Conservation (phyloP, 2,888 invertebrate species). For the Gandaritis pyraliata region DNA sequence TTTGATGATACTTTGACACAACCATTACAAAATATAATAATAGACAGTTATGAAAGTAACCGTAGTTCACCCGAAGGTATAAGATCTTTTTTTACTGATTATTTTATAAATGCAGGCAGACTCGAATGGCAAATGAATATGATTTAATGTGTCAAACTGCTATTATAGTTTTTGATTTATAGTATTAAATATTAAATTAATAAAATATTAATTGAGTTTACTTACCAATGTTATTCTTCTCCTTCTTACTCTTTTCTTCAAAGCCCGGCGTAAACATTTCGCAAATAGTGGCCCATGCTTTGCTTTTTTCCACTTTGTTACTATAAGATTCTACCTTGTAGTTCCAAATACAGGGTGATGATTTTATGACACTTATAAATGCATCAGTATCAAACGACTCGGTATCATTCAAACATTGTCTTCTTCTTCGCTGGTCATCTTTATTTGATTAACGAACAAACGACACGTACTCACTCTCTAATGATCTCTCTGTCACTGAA, state of each 20-base stretch:
- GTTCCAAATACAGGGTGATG: conserved; percentile 22
- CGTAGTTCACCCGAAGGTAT: conserved; percentile 16
- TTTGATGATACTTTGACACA: conserved; percentile 18
- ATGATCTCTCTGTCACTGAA: conserved; percentile 21
- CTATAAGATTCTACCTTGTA: conserved; percentile 27
- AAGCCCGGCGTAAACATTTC: conserved; percentile 32
- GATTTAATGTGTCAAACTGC: conserved; percentile 32
- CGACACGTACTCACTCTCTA: conserved; percentile 27
- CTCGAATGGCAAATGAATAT: conserved; percentile 30
- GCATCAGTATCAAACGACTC: conserved; percentile 20
- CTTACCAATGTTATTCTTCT: conserved; percentile 27
- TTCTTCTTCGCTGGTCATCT: conserved; percentile 27
- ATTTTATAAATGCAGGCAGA: conserved; percentile 21
- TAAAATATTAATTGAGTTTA: conserved; percentile 20
- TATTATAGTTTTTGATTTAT: conserved; percentile 27
- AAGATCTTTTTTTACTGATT: conserved; percentile 14
- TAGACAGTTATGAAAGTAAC: conserved; percentile 16
- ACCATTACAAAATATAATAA: conserved; percentile 16
- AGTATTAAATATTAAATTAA: conserved; percentile 22
- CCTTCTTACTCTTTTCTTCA: conserved; percentile 34
- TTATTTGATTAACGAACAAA: conserved; percentile 28
- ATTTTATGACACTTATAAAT: conserved; percentile 27
- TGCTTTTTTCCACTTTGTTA: conserved; percentile 27
- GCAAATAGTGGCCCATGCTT: conserved; percentile 32
- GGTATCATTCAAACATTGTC: conserved; percentile 20